These are phyloP conservation scores for Tachina lurida DNA, from an alignment of 2,888 invertebrate species.

Conservation along the genomic window DNA sequence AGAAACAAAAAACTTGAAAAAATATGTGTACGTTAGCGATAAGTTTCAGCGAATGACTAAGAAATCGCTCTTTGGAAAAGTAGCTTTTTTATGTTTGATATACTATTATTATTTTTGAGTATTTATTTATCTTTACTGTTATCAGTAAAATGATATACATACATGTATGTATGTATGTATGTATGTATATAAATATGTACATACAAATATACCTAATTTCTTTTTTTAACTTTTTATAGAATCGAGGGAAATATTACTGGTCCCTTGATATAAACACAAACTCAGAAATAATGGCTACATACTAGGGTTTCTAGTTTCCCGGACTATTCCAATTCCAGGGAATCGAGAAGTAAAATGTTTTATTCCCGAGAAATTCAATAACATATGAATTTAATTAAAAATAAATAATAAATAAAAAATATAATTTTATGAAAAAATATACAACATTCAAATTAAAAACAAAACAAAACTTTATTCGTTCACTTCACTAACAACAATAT, in stretches of 20 bases:
- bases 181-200: no score
- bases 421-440: no score
- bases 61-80: conserved; percentile 54
- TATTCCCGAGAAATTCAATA: no score
- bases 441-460: no score
- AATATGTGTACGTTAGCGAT: conserved; percentile 50
- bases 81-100: conserved; percentile 37
- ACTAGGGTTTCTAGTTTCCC: no score
- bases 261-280: neutral
- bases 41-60: conserved; percentile 65
- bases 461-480: no score
- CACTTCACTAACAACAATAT: no score
- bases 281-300: neutral
- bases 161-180: no score
- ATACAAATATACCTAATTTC: neutral
- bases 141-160: conserved; percentile 55
- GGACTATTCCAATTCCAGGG: no score
- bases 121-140: conserved; percentile 49
- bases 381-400: no score
- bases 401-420: no score
- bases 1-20: neutral
- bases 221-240: conserved; percentile 10
- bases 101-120: conserved; percentile 24
- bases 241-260: neutral
- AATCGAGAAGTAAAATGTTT: no score